These are phyloP conservation scores for Potorous gilbertii DNA, from an alignment of 2,797 vertebrate species.

Conservation along the genomic window DNA sequence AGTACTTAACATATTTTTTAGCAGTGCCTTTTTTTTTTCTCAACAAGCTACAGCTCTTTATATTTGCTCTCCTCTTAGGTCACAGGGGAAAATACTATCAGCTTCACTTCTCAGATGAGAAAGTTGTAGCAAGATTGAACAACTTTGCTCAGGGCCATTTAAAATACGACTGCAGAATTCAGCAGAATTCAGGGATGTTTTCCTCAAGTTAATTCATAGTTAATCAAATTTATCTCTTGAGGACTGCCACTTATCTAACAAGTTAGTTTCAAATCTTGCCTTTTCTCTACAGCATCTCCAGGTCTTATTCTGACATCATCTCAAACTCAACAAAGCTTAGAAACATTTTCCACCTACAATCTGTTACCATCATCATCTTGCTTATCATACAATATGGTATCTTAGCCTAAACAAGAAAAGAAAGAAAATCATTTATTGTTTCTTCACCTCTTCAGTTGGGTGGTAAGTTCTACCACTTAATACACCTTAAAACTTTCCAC, in stretches of 20 bases:
- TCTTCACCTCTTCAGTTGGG: background rate
- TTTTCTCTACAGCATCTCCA: background rate
- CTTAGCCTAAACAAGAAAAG: background rate
- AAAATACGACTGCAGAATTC: background rate
- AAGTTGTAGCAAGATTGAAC: background rate
- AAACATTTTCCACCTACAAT: background rate
- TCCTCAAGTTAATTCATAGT: background rate
- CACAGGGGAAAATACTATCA: background rate
- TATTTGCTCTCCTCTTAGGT: background rate
- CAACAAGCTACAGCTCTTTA: background rate
- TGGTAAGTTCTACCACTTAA: background rate
- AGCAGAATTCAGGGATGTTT: background rate
- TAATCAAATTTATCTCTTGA: background rate
- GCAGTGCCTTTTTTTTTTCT: background rate
- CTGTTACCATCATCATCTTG: background rate
- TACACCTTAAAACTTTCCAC: background rate
- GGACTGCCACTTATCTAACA: conserved; percentile 13
- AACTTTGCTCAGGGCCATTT: background rate
- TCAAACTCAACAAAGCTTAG: conserved; percentile 7
- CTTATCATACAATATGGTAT: background rate
- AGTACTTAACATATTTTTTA: background rate
- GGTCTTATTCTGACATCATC: background rate
- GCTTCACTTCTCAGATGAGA: conserved; percentile 5
- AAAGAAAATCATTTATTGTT: background rate
- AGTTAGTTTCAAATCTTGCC: background rate